Evolutionary conservation across 2,797 vertebrate species (phyloP), one percentile per base, ranked within the genome.

Genomic region (Alosa sapidissima): DNA sequence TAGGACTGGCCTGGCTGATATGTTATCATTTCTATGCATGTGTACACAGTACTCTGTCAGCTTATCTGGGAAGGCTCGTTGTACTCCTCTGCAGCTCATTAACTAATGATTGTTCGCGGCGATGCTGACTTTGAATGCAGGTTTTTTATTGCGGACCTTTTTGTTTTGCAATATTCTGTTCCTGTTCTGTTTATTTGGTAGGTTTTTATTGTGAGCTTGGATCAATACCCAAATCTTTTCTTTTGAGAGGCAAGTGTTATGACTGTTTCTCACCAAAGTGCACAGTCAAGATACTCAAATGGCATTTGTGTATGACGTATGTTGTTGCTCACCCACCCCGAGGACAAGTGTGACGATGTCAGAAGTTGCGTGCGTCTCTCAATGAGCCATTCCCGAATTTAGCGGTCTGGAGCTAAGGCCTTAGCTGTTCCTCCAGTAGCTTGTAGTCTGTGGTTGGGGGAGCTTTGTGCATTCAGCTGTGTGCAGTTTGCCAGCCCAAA

Each of bases 381-480:
- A 60, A 28, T 65, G 60, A 65, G 24, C 24, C 60, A 28, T 24
- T 1, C 60, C 60, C 24, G n/a, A 65, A 78, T 78, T 6, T 78
- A 75, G 68, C 36, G 13, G 68, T 45, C 5, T 19, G 36, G 72
- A 21, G 72, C 13, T 41, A 60, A 60, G 55, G 55, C 21, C 21
- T 21, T n/a, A 60, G 55, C 68, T 75, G 33, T 75, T 75, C 36
- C 36, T 2, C 52, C 4, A 11, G 14, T 19, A 54, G 52, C 19
- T 41, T 47, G 72, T 78, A 47, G 72, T 16, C 19, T 78, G 72
- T 45, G 72, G 72, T 78, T 19, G 16, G 72, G 58, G 6, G 21
- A 41, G 72, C 41, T 78, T 45, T 21, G 16, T 78, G 72, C 72
- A 21, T 78, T 78, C 72, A 47, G 41, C 72, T 78, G 72, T 54